phyloP scores from a whole-genome alignment of 1,140 invertebrate species.

The Polypedilum vanderplanki region DNA sequence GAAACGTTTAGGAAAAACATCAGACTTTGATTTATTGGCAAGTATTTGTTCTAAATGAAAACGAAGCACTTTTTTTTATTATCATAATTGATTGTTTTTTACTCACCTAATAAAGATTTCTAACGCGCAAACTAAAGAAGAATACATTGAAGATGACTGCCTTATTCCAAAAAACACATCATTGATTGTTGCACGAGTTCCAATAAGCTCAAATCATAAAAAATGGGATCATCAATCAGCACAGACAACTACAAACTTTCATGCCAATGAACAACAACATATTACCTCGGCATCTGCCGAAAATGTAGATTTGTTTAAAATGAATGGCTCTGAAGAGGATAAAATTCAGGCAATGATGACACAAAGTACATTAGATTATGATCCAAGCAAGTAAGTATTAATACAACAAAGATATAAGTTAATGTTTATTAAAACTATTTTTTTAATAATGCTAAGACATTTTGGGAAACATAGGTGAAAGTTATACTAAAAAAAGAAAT shows the following conservation, averaged over 20 bases:
- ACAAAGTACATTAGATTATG: conserved; percentile 93
- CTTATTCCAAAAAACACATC: conserved; percentile 96
- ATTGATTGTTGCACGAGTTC: conserved; percentile 88
- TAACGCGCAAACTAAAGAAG: conserved; percentile 97
- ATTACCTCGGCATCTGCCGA: conserved; percentile 44
- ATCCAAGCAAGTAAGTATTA: conserved; percentile 82
- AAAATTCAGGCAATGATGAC: conserved; percentile 96
- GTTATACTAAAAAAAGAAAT: not conserved
- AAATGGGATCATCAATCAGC: conserved; percentile 57
- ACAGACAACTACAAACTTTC: conserved; percentile 33
- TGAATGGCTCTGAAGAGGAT: conserved; percentile 91
- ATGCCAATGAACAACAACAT: conserved; percentile 39
- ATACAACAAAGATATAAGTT: not conserved
- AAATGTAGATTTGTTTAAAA: conserved; percentile 73
- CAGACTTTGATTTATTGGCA: conserved; percentile 77
- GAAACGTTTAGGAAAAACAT: conserved; percentile 87
- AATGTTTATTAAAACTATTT: conserved; percentile 13
- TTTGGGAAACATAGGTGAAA: conserved; percentile 31
- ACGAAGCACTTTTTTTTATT: not conserved
- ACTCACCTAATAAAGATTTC: conserved; percentile 63
- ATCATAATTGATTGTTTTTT: not conserved
- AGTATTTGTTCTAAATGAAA: not conserved
- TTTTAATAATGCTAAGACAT: conserved; percentile 30
- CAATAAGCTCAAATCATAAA: conserved; percentile 66
- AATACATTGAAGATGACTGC: conserved; percentile 81